Conservation (phyloP, 2,888 invertebrate genomes). For the Amblyteles armatorius region DNA sequence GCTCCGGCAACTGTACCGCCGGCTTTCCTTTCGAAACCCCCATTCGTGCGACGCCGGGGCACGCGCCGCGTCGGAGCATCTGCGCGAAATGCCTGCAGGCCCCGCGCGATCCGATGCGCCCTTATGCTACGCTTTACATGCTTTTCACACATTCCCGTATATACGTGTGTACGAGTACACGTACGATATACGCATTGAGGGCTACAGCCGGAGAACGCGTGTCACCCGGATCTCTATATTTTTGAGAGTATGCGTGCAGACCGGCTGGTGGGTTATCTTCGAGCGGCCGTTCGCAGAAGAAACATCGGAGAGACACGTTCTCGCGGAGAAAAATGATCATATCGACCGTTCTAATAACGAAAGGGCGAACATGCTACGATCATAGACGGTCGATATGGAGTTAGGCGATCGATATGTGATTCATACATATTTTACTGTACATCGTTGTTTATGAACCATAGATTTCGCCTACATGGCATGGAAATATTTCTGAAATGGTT, state of each 20-base stretch:
- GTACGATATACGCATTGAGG: constrained; percentile 45
- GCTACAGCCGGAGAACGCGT: not conserved
- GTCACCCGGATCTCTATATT: constrained; percentile 43
- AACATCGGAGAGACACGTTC: not conserved
- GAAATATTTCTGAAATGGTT: no score
- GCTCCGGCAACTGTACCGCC: constrained; percentile 18
- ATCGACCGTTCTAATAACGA: no score
- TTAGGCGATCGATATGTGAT: no score
- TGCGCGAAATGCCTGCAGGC: constrained; percentile 71
- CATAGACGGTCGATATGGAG: no score
- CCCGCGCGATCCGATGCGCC: constrained; percentile 40
- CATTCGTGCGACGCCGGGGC: constrained; percentile 70
- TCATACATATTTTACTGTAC: no score
- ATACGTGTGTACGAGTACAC: constrained; percentile 25
- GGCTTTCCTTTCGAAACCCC: constrained; percentile 67
- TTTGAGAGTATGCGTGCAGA: constrained; percentile 3
- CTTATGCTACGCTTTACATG: constrained; percentile 20
- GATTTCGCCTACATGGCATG: no score
- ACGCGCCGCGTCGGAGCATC: constrained; percentile 80
- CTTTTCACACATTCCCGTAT: constrained; percentile 35
- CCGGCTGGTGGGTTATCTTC: constrained; percentile 50
- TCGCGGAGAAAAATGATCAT: not conserved
- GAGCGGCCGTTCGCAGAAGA: constrained; percentile 9
- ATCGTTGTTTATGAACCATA: no score
- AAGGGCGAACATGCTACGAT: no score